These are phyloP conservation scores for Drosophila triauraria DNA, from an alignment of 1,140 invertebrate species.

Conservation along the genomic window DNA sequence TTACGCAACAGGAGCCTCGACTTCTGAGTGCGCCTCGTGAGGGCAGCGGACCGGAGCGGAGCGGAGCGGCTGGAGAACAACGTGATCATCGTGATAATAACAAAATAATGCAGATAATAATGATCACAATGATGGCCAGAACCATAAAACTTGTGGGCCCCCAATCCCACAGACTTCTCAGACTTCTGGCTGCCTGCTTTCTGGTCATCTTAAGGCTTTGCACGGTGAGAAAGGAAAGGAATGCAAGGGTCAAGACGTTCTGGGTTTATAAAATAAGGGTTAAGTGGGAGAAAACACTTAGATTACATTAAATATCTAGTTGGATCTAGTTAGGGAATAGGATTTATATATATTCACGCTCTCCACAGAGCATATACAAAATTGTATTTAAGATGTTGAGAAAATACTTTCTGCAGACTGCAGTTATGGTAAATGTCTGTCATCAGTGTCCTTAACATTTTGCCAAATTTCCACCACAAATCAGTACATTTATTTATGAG, in stretches of 20 bases:
- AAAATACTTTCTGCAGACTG: too few relatives aligned
- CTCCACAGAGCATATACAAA: too few relatives aligned
- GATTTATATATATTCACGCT: too few relatives aligned
- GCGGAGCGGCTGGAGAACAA: constrained; percentile 22
- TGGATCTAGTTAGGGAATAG: too few relatives aligned
- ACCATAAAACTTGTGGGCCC: constrained; percentile 47
- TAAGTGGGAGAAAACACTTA: neutral
- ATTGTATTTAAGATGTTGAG: too few relatives aligned
- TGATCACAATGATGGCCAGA: constrained; percentile 48
- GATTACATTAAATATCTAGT: neutral
- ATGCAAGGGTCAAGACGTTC: neutral
- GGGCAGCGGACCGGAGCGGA: neutral
- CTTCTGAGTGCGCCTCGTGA: constrained; percentile 59
- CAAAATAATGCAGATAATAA: constrained; percentile 50
- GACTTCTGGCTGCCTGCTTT: neutral
- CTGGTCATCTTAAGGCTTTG: neutral
- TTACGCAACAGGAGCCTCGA: constrained; percentile 79
- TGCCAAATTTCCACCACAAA: too few relatives aligned
- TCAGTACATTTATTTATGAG: too few relatives aligned
- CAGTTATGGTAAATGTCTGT: too few relatives aligned
- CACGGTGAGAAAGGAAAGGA: constrained; percentile 4
- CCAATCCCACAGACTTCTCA: neutral
- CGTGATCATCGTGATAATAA: constrained; percentile 75
- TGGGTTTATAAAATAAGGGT: neutral
- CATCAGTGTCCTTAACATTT: too few relatives aligned